Base-by-base conservation (phyloP, 92 coral and sea anemone genomes). In the Siderastrea siderea region DNA sequence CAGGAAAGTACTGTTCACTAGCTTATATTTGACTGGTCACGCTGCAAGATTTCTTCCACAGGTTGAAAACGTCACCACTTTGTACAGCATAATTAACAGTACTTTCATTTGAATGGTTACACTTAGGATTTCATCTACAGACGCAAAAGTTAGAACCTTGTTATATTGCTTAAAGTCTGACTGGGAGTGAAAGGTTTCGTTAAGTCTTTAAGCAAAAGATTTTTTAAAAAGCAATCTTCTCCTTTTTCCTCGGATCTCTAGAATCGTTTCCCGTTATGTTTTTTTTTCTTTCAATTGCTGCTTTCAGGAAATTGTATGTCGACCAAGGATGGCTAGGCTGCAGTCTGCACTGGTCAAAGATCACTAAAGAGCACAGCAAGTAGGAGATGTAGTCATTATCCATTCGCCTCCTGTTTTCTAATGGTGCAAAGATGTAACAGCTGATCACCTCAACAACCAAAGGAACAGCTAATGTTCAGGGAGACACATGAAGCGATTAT, bases 301-400 rank as follows among this genome's bases (percentile, higher is more conserved):
- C 3, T 62, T 50, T 48, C 50, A 84, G 87, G 74, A 74, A 7
- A 74, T 3, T 62, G 87, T 50, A 7, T 45, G 26, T 10, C 71
- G n/a, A 14, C 74, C 87, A 51, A 62, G 51, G 45, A 26, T 84
- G 10, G 43, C 45, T 7, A 84, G 50, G 46, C 87, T 84, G 66
- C 79, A 48, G 16, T 49, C 47, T 64, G 52, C 8, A 8, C 50
- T 49, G 7, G 38, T 4, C 51, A 74, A 78, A 47, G 10, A 57
- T 3, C 57, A 55, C 52, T 47, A 47, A 61, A 60, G 17, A 55
- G 8, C 63, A 49, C 48, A 26, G n/a, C 38, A 49, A 6, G 47
- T 62, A 71, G 26, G 57, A 71, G 12, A 6, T 6, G 45, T 3
- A 12, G 58, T 43, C 59, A 3, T 51, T 50, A 4, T 73, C 59